Conservation (phyloP, 1,140 invertebrate genomes). For the Hyles vespertilio region DNA sequence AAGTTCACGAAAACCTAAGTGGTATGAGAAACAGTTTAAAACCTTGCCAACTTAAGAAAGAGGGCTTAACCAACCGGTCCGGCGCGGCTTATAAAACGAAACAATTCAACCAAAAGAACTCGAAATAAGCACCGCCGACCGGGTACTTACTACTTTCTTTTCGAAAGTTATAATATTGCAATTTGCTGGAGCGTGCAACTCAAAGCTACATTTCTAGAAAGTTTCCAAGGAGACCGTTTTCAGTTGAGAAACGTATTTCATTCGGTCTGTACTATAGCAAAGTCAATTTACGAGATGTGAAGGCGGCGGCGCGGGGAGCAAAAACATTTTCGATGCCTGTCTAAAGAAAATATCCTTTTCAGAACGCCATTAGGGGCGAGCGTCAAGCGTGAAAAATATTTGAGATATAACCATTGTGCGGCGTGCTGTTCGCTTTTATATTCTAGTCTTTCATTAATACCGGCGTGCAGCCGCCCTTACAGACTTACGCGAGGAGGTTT, state of each 20-base stretch:
- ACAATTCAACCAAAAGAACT: no score
- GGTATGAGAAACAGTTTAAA: no score
- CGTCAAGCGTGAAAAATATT: slow-evolving; percentile 25
- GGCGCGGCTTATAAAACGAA: no score
- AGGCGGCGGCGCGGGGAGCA: slow-evolving; percentile 23
- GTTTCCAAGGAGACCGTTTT: slow-evolving; percentile 4
- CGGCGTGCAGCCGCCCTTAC: neutral
- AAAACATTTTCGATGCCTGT: slow-evolving; percentile 28
- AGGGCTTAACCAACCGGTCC: no score
- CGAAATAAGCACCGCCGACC: neutral
- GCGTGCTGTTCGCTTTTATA: slow-evolving; percentile 14
- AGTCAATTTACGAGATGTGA: slow-evolving; percentile 31
- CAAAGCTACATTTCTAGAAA: slow-evolving; percentile 4
- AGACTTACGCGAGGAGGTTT: no score
- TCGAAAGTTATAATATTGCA: slow-evolving; percentile 10
- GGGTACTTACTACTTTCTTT: slow-evolving; percentile 2
- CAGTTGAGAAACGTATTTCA: slow-evolving; percentile 17
- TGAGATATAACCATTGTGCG: slow-evolving; percentile 18
- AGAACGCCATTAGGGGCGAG: slow-evolving; percentile 24
- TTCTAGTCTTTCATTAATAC: neutral
- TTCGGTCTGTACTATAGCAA: slow-evolving; percentile 27
- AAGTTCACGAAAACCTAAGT: no score
- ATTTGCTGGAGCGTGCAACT: slow-evolving; percentile 5
- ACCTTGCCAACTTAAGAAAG: no score
- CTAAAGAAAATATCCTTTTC: slow-evolving; percentile 28